Evolutionary conservation across 2,797 vertebrate genomes (phyloP), one percentile per base, ranked within the genome.

Genomic region (Chelidonichthys spinosus): DNA sequence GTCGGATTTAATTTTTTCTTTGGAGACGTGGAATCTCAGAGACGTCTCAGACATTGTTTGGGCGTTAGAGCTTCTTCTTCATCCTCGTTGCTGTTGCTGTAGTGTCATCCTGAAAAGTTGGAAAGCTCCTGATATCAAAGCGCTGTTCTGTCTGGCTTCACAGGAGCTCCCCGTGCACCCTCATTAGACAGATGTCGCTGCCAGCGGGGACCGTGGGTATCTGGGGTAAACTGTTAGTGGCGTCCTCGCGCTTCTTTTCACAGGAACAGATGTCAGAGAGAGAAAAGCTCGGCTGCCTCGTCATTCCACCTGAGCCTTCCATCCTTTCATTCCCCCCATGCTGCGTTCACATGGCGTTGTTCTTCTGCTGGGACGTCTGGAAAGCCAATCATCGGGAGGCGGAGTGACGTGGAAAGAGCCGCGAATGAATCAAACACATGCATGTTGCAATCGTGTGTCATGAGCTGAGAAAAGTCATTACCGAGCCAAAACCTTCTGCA

Each of bases 161-260:
- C 76, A 81, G 58, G 66, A 86, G 64, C 82, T 49, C 17, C 80
- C 80, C 49, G 64, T 63, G 79, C 79, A 67, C 79, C 79, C 85
- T 87, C 82, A 87, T 89, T 91, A 92, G 82, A 90, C 91, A 90
- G 92, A 90, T 91, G 89, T 79, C 63, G 73, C 54, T 77, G 88
- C 90, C 85, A 74, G 85, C 85, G 87, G 88, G 85, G 80, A 81
- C 71, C 8, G 54, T 35, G 25, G 49, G 83, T 83, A 87, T 90
- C 88, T 88, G 87, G 89, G 89, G 83, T 87, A 87, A 92, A 85
- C 81, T 78, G 78, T 88, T 83, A 69, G 81, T 72, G 78, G 82
- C 58, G 13, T 79, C 59, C 78, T 74, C 80, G 67, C 79, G 25
- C 80, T 82, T 84, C 67, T 62, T 83, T 85, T 78, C 76, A 54